Evolutionary conservation across 35 echinoderm and acorn worm genomes (phyloP).

Genomic region (Lytechinus variegatus): DNA sequence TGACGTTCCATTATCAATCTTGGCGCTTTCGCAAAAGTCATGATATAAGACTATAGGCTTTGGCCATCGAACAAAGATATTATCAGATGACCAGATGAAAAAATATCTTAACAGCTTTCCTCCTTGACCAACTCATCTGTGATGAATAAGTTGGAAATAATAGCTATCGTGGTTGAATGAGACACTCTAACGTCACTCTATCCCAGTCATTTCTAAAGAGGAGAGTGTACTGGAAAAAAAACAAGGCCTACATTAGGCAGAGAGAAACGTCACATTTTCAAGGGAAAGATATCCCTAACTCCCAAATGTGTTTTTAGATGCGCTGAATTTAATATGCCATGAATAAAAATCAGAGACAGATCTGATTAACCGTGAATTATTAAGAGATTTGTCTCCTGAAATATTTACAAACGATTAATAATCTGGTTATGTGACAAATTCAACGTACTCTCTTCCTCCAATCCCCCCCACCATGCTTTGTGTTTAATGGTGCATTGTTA

Average conservation of each 20-base stretch:
- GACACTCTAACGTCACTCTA: neutral
- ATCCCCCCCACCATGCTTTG: neutral
- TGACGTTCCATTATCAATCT: neutral
- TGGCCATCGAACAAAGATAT: neutral
- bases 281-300: neutral
- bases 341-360: neutral
- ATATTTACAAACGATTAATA: slow-evolving; percentile 21
- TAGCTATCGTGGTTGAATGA: neutral
- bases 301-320: neutral
- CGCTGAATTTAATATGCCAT: neutral
- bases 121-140: neutral
- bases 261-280: neutral
- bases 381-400: neutral
- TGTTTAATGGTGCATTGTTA: neutral
- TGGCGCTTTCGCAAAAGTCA: neutral
- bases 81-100: neutral
- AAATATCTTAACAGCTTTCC: slow-evolving; percentile 5
- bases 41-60: neutral
- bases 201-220: neutral
- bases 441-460: neutral
- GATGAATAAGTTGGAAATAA: neutral
- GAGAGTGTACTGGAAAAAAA: neutral
- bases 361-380: neutral
- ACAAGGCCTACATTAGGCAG: neutral
- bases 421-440: neutral